Base-by-base conservation (phyloP, 2,888 invertebrate genomes). In the Stenchaetothrips biformis region DNA sequence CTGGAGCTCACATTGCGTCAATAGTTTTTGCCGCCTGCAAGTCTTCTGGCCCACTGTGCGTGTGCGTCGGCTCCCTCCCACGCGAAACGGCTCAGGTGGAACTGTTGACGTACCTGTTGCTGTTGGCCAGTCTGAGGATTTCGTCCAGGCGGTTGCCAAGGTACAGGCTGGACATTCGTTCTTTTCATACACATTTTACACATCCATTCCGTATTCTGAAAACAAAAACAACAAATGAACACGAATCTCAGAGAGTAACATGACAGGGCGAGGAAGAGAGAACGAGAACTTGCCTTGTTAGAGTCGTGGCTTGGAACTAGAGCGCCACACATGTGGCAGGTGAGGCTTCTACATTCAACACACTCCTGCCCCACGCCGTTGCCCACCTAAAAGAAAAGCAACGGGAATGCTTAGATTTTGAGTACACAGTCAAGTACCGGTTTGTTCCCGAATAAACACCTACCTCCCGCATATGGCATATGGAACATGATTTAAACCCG, bases 121-220 rank as follows among this genome's bases (percentile, higher is more conserved):
- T 81, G 80, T 59, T 80, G 82, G 67, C 21, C 80, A 78, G 59
- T 77, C 77, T 48, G 81, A 74, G 80, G 82, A 53, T 80, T 80
- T 37, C 82, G 81, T 79, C 81, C 79, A 47, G 78, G 81, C 48
- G 79, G 79, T 77, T 81, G 82, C 81, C 82, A 82, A 80, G 81
- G 74, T 80, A 82, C 80, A 6, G 82, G 82, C 13, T 80, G 80
- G 25, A 81, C 80, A 49, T 82, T 82, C 8, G 82, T 81, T 80
- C 84, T 82, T 81, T 85, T 85, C 81, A 85, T 84, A 81, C 86
- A 86, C 83, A 84, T 84, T 81, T 84, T 85, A 82, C 86, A 86
- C 67, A 85, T 84, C 85, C 85, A 86, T 81, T 85, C 85, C 18
- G 85, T 83, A 82, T 84, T 83, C 86, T 86, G 84, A 18, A 82